Evolutionary conservation across 2,888 invertebrate species (phyloP).

Genomic region (Apotomis capreana): DNA sequence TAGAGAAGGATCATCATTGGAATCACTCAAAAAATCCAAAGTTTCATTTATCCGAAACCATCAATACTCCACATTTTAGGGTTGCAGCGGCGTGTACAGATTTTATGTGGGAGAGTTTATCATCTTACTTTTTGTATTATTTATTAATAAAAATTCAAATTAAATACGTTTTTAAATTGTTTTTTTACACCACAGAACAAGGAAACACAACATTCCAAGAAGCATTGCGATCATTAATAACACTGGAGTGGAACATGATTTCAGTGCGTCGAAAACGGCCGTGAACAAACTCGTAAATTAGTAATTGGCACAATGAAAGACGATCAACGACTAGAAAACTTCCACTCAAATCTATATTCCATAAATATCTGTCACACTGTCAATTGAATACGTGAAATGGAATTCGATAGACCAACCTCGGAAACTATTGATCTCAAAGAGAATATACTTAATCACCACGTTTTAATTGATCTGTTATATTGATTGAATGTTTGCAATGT

Average conservation of each 20-base stretch:
- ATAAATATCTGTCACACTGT: constrained; percentile 29
- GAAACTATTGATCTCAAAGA: not conserved
- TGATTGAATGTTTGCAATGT: not conserved
- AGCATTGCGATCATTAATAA: not conserved
- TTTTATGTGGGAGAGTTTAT: no score
- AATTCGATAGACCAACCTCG: not conserved
- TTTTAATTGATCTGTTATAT: not conserved
- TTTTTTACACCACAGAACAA: no score
- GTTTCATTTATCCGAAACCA: no score
- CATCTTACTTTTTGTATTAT: no score
- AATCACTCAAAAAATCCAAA: no score
- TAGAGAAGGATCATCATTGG: no score
- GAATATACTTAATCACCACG: no score
- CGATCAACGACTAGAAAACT: constrained; percentile 1
- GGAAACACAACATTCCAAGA: not conserved
- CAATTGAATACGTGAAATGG: constrained; percentile 21
- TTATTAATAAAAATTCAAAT: no score
- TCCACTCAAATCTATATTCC: constrained; percentile 28
- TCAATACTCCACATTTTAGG: no score
- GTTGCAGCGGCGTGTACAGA: no score
- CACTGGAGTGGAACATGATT: not conserved
- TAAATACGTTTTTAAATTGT: no score
- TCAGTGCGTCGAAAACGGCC: not conserved
- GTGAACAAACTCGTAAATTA: constrained; percentile 13
- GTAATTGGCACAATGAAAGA: constrained; percentile 13